A percentile compares a stretch with the other conserved stretches of the same genome.
Evolutionary conservation across 1,140 invertebrate genomes (phyloP).

Genomic region (Holotrichia oblita): DNA sequence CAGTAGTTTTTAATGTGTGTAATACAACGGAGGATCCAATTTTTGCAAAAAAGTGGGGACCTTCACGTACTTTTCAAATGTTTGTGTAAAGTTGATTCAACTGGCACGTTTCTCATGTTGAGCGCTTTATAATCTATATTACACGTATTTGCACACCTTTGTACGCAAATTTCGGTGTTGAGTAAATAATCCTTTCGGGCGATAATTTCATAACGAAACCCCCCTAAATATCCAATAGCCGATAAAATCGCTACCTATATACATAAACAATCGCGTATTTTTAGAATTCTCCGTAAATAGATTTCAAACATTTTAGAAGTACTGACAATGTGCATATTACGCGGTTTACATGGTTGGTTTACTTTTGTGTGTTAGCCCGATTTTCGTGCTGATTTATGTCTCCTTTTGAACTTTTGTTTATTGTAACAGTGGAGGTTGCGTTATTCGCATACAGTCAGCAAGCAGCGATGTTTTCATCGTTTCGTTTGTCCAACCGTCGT

Average conservation of each 20-base stretch:
- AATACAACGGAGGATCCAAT: no score
- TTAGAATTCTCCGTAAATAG: neutral
- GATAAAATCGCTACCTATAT: neutral
- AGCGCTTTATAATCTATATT: neutral
- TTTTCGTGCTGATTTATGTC: slow-evolving; percentile 23
- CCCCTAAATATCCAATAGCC: neutral
- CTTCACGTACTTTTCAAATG: no score
- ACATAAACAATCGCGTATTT: neutral
- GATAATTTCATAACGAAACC: no score
- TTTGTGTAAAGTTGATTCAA: no score
- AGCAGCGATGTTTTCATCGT: neutral
- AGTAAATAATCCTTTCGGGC: no score
- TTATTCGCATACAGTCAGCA: neutral
- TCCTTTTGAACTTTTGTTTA: slow-evolving; percentile 24
- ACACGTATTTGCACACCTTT: neutral
- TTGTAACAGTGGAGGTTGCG: slow-evolving; percentile 21
- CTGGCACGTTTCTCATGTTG: no score
- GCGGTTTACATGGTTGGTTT: neutral
- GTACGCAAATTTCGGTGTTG: neutral
- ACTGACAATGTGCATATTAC: neutral
- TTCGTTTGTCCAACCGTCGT: neutral
- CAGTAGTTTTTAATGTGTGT: no score
- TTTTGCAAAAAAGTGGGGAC: no score
- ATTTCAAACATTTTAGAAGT: neutral
- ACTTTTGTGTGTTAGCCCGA: slow-evolving; percentile 13